Evolutionary conservation across 2,888 invertebrate species (phyloP).

Genomic region (Graphium colonna): DNA sequence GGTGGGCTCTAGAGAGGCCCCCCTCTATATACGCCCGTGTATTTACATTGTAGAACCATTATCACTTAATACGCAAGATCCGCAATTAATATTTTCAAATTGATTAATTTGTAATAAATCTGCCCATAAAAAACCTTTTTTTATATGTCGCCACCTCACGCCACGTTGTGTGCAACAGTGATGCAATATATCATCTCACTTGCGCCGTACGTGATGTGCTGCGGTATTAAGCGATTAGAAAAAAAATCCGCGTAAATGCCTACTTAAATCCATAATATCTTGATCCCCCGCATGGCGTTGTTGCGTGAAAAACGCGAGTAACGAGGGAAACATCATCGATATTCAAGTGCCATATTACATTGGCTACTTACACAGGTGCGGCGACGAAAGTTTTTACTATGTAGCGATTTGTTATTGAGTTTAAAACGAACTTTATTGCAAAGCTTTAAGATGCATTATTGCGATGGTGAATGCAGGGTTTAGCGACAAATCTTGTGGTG

Average conservation of each 20-base stretch:
- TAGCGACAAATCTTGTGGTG: constrained; percentile 28
- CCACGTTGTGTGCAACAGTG: constrained; percentile 7
- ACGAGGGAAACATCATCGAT: constrained; percentile 22
- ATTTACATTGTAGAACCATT: too few species aligned
- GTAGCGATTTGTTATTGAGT: background rate
- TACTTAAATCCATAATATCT: constrained; percentile 18
- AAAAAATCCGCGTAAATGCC: constrained; percentile 12
- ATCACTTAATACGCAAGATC: too few species aligned
- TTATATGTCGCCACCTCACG: constrained; percentile 16
- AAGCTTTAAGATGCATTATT: constrained; percentile 3
- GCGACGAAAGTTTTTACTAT: constrained; percentile 19
- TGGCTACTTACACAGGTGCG: constrained; percentile 26
- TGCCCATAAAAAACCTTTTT: background rate
- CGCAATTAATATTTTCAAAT: too few species aligned
- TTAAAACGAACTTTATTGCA: constrained; percentile 4
- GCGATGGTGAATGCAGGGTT: constrained; percentile 1
- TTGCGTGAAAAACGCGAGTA: constrained; percentile 23
- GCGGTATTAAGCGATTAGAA: constrained; percentile 13
- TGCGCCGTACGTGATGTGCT: constrained; percentile 12
- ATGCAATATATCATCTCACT: constrained; percentile 13
- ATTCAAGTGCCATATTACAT: constrained; percentile 29
- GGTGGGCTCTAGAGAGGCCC: too few species aligned
- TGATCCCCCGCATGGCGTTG: constrained; percentile 28
- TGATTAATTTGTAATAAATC: too few species aligned
- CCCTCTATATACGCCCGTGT: too few species aligned